These are phyloP conservation scores for Tipula lateralis DNA, from an alignment of 2,888 invertebrate species.

Conservation along the genomic window DNA sequence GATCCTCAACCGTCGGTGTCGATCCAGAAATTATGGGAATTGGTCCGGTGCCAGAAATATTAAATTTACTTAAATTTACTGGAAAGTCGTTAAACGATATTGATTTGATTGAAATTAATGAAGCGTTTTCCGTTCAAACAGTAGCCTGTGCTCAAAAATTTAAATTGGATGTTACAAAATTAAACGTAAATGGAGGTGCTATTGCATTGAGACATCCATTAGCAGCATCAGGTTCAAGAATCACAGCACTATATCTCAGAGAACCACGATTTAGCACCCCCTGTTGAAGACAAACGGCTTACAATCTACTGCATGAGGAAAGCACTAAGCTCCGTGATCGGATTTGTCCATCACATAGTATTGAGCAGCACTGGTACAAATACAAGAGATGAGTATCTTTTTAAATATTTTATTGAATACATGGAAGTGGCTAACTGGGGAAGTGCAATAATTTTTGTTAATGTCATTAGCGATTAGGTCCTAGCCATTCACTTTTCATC, in stretches of 20 bases:
- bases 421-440: no score
- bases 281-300: no score
- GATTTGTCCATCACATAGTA: no score
- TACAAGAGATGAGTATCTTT: no score
- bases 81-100: conserved; percentile 79
- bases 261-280: conserved; percentile 87
- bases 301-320: no score
- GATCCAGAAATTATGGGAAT: conserved; percentile 85
- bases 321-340: no score
- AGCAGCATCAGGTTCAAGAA: conserved; percentile 90
- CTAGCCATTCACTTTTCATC: no score
- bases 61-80: conserved; percentile 72
- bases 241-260: no score
- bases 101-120: conserved; percentile 95
- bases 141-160: conserved; percentile 88
- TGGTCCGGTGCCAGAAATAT: conserved; percentile 92
- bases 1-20: conserved; percentile 80
- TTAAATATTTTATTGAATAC: no score
- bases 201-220: conserved; percentile 96
- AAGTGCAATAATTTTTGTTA: no score
- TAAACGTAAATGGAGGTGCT: conserved; percentile 95
- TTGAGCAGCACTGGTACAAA: no score
- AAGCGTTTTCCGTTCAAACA: conserved; percentile 95
- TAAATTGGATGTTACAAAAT: conserved; percentile 74
- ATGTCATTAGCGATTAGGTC: no score